A percentile compares a stretch with the other conserved stretches of the same genome.
Conservation (phyloP, 1,140 invertebrate species). For the Andricus grossulariae region DNA sequence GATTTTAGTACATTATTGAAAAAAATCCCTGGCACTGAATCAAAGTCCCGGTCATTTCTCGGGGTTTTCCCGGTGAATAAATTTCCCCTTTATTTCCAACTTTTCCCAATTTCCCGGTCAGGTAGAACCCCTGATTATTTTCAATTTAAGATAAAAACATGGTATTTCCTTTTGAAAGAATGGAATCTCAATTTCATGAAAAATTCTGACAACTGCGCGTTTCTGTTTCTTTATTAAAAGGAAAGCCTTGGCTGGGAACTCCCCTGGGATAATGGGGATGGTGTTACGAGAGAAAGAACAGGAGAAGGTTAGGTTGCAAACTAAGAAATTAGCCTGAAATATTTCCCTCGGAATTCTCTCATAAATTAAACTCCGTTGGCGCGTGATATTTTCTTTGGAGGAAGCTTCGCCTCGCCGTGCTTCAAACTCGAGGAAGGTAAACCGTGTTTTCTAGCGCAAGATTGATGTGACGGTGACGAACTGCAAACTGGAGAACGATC, state of each 20-base stretch:
- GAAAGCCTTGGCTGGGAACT: not conserved
- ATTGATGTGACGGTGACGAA: not conserved
- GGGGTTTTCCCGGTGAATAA: no score
- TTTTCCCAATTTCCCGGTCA: no score
- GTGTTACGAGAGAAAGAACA: not conserved
- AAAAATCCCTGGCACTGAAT: no score
- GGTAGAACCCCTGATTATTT: no score
- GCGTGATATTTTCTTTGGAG: slow-evolving; percentile 12
- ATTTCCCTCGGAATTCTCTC: slow-evolving; percentile 55
- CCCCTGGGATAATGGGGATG: not conserved
- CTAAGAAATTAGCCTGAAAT: slow-evolving; percentile 60
- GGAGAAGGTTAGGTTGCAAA: not conserved
- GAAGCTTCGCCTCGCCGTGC: not conserved
- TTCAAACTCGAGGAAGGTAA: not conserved
- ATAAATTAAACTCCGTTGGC: slow-evolving; percentile 61
- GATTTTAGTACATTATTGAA: no score
- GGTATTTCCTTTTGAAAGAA: no score
- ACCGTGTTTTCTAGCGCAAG: slow-evolving; percentile 5
- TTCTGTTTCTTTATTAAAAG: slow-evolving; percentile 16
- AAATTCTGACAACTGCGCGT: no score
- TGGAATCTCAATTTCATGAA: no score
- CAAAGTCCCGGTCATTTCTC: no score
- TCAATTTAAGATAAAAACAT: no score
- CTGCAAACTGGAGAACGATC: slow-evolving; percentile 8
- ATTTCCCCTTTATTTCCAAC: no score